Percentiles rank a stretch among this genome's conserved stretches.
Conservation (phyloP, 1,140 invertebrate species). For the Caenorhabditis latens region DNA sequence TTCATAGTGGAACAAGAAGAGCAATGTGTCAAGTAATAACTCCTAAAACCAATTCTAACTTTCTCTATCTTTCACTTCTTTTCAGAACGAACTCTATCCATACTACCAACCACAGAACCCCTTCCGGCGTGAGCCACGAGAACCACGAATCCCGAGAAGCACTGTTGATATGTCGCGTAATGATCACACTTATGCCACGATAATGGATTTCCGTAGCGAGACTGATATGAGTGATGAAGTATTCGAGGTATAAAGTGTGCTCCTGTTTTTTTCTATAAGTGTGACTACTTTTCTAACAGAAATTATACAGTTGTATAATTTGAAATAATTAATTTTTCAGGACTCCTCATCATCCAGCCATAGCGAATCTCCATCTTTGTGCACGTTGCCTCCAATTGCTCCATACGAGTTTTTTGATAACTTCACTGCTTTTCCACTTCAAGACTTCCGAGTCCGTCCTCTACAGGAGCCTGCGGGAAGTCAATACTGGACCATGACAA, state of each 20-base stretch:
- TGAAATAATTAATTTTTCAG: background rate
- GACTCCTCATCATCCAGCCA: background rate
- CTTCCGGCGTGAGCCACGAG: background rate
- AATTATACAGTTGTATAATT: background rate
- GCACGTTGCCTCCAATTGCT: background rate
- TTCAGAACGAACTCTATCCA: constrained; percentile 51
- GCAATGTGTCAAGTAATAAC: constrained; percentile 50
- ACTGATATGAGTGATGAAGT: constrained; percentile 38
- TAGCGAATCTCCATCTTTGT: background rate
- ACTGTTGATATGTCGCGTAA: background rate
- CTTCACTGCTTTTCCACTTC: background rate
- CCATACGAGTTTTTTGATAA: constrained; percentile 11
- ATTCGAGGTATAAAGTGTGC: constrained; percentile 8
- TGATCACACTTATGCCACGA: constrained; percentile 21
- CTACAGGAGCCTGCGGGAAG: background rate
- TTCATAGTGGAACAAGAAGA: constrained; percentile 24
- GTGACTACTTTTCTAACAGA: background rate
- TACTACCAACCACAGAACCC: constrained; percentile 30
- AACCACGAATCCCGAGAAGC: background rate
- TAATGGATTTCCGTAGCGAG: constrained; percentile 19
- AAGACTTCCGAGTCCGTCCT: background rate
- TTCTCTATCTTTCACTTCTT: constrained; percentile 24
- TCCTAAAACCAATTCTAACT: background rate
- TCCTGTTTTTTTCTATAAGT: background rate
- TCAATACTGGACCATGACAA: background rate